These are phyloP conservation scores for Craseonycteris thonglongyai DNA, from an alignment of 2,113 vertebrate species.

Conservation along the genomic window DNA sequence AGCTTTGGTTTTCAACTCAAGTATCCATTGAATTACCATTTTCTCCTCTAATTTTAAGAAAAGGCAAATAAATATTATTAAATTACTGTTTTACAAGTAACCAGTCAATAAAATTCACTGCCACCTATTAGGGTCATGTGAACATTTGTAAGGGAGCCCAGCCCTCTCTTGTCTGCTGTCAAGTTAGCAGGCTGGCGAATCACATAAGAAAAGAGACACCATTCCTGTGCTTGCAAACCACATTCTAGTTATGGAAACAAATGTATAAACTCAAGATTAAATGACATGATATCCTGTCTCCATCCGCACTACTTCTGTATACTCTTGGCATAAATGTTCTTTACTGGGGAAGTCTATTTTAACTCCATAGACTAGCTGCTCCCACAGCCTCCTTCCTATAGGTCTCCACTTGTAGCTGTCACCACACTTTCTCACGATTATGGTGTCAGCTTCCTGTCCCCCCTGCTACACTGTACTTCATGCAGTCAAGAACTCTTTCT, in stretches of 20 bases:
- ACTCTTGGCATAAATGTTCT: not conserved
- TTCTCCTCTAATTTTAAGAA: conserved; percentile 9
- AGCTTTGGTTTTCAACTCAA: not conserved
- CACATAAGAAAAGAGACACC: not conserved
- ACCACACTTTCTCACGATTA: not conserved
- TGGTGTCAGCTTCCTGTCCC: not conserved
- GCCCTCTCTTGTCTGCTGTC: not conserved
- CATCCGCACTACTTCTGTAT: not conserved
- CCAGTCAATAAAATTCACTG: not conserved
- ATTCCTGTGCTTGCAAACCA: not conserved
- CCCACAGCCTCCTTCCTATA: not conserved
- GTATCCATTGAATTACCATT: not conserved
- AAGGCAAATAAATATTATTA: not conserved
- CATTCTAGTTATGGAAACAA: not conserved
- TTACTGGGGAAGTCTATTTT: not conserved
- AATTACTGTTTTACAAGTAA: not conserved
- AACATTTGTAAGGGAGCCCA: not conserved
- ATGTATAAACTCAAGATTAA: not conserved
- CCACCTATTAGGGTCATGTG: not conserved
- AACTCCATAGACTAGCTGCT: no score
- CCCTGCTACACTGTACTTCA: not conserved
- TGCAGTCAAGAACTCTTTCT: not conserved
- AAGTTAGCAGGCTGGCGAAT: not conserved
- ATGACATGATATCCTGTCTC: not conserved
- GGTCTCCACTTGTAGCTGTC: no score